Percentiles rank a stretch among this genome's conserved stretches.
phyloP scores from a whole-genome alignment of 2,888 invertebrate genomes.

The Drosophila emarginata region DNA sequence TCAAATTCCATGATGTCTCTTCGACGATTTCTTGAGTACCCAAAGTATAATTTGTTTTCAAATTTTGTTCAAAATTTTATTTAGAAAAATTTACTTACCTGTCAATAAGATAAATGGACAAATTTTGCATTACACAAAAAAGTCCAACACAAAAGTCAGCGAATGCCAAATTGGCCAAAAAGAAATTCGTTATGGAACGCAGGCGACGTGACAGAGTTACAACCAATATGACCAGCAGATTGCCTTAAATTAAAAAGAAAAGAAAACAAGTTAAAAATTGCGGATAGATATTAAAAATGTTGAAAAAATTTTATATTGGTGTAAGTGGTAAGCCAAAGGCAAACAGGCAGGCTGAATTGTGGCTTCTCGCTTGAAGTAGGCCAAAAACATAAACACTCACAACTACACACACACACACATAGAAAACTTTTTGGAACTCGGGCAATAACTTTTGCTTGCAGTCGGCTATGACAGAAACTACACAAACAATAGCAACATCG shows the following conservation, averaged over 20 bases:
- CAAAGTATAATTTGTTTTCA: too few relatives aligned
- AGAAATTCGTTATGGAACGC: constrained; percentile 95
- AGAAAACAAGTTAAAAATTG: constrained; percentile 11
- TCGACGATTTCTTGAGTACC: too few relatives aligned
- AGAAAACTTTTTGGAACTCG: constrained; percentile 19
- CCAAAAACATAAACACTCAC: neutral
- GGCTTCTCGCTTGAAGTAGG: neutral
- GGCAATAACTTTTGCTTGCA: constrained; percentile 49
- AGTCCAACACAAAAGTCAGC: constrained; percentile 96
- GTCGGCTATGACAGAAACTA: constrained; percentile 24
- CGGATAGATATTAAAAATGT: constrained; percentile 25
- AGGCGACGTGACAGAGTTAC: constrained; percentile 91
- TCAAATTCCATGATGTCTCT: too few relatives aligned
- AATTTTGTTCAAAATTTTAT: too few relatives aligned
- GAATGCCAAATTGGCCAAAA: constrained; percentile 93
- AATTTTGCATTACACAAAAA: constrained; percentile 95
- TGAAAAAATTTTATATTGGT: constrained; percentile 36
- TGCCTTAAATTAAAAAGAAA: constrained; percentile 86
- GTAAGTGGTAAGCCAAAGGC: constrained; percentile 10
- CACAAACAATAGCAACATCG: neutral
- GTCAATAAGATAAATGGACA: constrained; percentile 90
- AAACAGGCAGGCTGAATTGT: neutral
- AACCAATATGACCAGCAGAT: constrained; percentile 92
- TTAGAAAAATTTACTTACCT: constrained; percentile 84
- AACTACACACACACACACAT: neutral